Percentiles rank a stretch among this genome's conserved stretches.
Evolutionary conservation across 1,140 invertebrate species (phyloP).

Genomic region (Drosophila burlai): DNA sequence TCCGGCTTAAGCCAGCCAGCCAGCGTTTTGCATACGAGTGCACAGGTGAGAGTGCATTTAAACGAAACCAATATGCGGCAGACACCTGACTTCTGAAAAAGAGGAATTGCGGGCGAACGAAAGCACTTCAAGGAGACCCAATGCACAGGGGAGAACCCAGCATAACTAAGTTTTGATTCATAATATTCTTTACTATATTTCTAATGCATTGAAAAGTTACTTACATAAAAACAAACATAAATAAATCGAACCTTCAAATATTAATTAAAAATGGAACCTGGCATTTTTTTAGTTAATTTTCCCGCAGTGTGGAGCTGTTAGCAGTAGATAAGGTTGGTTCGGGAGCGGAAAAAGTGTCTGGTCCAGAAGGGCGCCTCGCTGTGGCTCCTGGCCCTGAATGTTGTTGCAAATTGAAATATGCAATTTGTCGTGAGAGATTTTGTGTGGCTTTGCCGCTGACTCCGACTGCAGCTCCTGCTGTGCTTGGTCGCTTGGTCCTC

Average conservation of each 20-base stretch:
- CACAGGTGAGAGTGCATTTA: conserved; percentile 64
- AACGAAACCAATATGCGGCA: conserved; percentile 79
- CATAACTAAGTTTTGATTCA: neutral
- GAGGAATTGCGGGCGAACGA: conserved; percentile 39
- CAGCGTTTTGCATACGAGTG: conserved; percentile 50
- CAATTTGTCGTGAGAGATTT: conserved; percentile 82
- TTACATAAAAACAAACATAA: neutral
- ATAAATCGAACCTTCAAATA: no score
- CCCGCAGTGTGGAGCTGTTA: conserved; percentile 9
- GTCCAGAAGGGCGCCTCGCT: conserved; percentile 51
- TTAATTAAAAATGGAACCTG: neutral
- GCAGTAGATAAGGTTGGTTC: conserved; percentile 26
- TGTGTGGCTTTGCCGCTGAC: conserved; percentile 61
- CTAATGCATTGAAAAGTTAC: neutral
- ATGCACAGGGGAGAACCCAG: neutral
- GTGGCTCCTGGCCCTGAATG: conserved; percentile 51
- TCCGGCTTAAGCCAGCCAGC: conserved; percentile 59
- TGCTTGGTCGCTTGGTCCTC: conserved; percentile 12
- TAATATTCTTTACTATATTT: neutral
- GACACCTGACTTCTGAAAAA: conserved; percentile 68
- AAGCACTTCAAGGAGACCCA: conserved; percentile 26
- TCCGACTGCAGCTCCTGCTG: conserved; percentile 22
- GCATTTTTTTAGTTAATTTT: neutral
- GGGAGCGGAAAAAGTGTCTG: conserved; percentile 39
- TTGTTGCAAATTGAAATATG: conserved; percentile 84